Base-by-base conservation (phyloP, 2,888 invertebrate species). In the Pocota personata region DNA sequence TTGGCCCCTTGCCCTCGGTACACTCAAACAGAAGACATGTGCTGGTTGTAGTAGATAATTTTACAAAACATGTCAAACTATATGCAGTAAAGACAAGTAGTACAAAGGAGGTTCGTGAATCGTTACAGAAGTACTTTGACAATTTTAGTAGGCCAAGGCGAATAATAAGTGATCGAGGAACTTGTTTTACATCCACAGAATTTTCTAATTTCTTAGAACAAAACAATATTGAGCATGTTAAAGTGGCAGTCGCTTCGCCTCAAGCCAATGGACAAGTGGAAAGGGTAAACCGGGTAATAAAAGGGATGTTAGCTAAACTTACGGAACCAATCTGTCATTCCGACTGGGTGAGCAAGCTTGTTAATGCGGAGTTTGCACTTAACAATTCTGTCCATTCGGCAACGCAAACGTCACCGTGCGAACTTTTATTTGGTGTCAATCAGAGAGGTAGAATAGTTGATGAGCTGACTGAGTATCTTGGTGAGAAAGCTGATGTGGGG, bases 271-370 rank as follows among this genome's bases (percentile, higher is more conserved):
- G 46, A 10, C 21, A 72, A 10, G 77, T 78, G 8, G 73, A 30
- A 8, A 64, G 69, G 7, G 72, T 79, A 7, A 82, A 83, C 46
- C 66, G 77, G 2, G 66, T 62, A 0, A n/a, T 83, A 27, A 67
- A 62, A n/a, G 58, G 48, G 8, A 79, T 75, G 72, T 12, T 57
- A 8, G 40, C 55, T 12, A 75, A 78, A 50, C 2, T 75, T 16
- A 62, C 67, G 4, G 75, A 87, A 7, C 57, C 73, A 12, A 48
- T 6, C 5, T 1, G 21, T 8, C 66, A 16, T 16, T 12, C 30
- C 7, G 19, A n/a, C n/a, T n/a, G n/a, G n/a, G n/a, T n/a, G n/a
- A n/a, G n/a, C n/a, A n/a, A n/a, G n/a, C n/a, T n/a, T n/a, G n/a
- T n/a, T n/a, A n/a, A n/a, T n/a, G n/a, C n/a, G n/a, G n/a, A n/a